These are phyloP conservation scores for Andrena bicolor DNA, from an alignment of 2,888 invertebrate species.

Conservation along the genomic window DNA sequence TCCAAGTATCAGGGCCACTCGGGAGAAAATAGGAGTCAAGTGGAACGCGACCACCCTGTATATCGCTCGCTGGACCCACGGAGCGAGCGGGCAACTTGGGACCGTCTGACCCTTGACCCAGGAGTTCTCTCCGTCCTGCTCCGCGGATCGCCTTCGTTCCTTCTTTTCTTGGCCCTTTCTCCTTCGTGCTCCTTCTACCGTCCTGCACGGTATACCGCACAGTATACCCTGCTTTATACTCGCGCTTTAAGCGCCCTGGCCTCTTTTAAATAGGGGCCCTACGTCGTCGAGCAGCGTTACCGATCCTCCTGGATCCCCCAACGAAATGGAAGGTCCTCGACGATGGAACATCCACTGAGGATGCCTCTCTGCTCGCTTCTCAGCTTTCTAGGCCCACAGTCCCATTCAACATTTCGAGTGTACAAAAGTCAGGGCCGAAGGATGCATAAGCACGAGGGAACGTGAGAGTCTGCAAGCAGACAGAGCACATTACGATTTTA, in stretches of 20 bases:
- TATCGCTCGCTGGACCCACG: slow-evolving; percentile 75
- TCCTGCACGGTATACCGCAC: slow-evolving; percentile 52
- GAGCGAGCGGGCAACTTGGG: slow-evolving; percentile 80
- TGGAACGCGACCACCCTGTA: slow-evolving; percentile 65
- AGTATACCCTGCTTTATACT: slow-evolving; percentile 75
- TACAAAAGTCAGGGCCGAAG: not conserved
- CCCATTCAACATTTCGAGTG: not conserved
- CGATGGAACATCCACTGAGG: not conserved
- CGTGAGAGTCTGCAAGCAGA: not conserved
- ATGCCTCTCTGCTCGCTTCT: not conserved
- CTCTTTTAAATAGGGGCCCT: slow-evolving; percentile 78
- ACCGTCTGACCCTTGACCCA: slow-evolving; percentile 82
- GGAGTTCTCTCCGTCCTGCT: slow-evolving; percentile 78
- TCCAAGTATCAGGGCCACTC: not conserved
- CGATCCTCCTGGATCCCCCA: slow-evolving; percentile 47
- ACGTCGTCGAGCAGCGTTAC: slow-evolving; percentile 64
- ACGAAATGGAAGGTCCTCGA: slow-evolving; percentile 44
- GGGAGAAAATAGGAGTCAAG: not conserved
- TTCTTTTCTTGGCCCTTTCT: slow-evolving; percentile 52
- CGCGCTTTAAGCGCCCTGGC: slow-evolving; percentile 77
- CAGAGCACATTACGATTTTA: slow-evolving; percentile 24
- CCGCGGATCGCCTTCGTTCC: slow-evolving; percentile 68
- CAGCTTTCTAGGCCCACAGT: not conserved
- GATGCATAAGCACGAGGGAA: not conserved
- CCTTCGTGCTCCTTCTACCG: slow-evolving; percentile 52